Base-by-base conservation (phyloP, 2,797 vertebrate species). In the Thaleichthys pacificus region DNA sequence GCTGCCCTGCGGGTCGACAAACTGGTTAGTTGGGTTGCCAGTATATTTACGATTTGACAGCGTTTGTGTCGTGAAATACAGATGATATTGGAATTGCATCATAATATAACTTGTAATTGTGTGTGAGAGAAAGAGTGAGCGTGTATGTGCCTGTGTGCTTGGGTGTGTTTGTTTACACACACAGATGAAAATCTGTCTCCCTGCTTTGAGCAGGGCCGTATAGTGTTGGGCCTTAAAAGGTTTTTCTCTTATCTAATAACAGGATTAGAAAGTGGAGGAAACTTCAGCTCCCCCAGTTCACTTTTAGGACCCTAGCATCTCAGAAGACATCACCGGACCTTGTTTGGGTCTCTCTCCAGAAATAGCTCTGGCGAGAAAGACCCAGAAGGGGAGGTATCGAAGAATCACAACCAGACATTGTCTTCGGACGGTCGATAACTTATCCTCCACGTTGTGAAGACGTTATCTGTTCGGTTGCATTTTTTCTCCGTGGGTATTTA, bases 311-410 rank as follows among this genome's bases (percentile, higher is more conserved):
- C 21, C n/a, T 3, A 26, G 47, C 15, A 54, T n/a, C 24, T 67
- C 14, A 67, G 51, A 24, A 51, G 8, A 24, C 66, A 54, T 47
- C 3, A 51, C 12, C 2, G 42, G 24, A 24, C 42, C 65, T 42
- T 51, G 47, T 66, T 66, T 7, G 42, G 65, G 15, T 51, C n/a
- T 66, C 24, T 66, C 47, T 66, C 47, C 24, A 67, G 14, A 67
- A 67, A 67, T 30, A 51, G 66, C 47, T 7, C 19, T 6, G 38
- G 11, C 11, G 11, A 42, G 38, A 11, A 26, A 26, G 65, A 51
- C 47, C 49, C 42, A 47, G 14, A 26, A 21, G 12, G 11, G 63
- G 65, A 28, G 42, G 5, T 66, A 21, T 66, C 21, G 14, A 47
- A 15, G 19, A 30, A 67, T 30, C 6, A 19, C 15, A 30, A 54